Evolutionary conservation across 2,113 vertebrate species (phyloP).

Genomic region (Pelmatolapia mariae): DNA sequence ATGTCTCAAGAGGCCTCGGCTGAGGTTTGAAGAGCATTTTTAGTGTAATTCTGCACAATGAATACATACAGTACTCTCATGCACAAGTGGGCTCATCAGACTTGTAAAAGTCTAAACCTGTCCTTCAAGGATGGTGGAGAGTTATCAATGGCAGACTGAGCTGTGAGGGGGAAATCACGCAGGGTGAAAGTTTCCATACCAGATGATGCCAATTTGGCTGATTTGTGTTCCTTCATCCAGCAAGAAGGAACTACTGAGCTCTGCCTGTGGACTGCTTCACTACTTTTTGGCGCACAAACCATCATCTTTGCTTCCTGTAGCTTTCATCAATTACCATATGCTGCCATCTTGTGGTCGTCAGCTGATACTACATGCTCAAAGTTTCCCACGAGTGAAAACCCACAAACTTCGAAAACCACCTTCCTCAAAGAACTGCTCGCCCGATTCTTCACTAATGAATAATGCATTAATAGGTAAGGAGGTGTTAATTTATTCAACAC

Average conservation of each 20-base stretch:
- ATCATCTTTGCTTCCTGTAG: background rate
- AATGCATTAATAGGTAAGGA: conserved; percentile 18
- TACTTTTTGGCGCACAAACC: background rate
- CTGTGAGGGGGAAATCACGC: background rate
- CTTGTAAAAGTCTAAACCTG: background rate
- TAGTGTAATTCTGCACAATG: background rate
- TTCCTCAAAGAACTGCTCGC: background rate
- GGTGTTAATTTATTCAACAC: conserved; percentile 9
- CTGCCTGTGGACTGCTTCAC: background rate
- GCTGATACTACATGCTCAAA: background rate
- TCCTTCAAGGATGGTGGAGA: background rate
- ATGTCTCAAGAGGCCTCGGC: background rate
- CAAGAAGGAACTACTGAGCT: background rate
- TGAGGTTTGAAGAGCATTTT: background rate
- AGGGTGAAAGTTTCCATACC: background rate
- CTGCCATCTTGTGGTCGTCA: conserved; percentile 40
- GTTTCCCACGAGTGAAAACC: background rate
- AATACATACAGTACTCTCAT: background rate
- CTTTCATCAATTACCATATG: background rate
- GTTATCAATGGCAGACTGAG: background rate
- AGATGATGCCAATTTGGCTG: background rate
- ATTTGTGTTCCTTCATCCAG: background rate
- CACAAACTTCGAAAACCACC: background rate
- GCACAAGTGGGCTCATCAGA: background rate
- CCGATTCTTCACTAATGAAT: background rate